Percentiles rank a stretch among this genome's conserved stretches.
Evolutionary conservation across 2,888 invertebrate genomes (phyloP).

Genomic region (Prostheceraeus crozeri): DNA sequence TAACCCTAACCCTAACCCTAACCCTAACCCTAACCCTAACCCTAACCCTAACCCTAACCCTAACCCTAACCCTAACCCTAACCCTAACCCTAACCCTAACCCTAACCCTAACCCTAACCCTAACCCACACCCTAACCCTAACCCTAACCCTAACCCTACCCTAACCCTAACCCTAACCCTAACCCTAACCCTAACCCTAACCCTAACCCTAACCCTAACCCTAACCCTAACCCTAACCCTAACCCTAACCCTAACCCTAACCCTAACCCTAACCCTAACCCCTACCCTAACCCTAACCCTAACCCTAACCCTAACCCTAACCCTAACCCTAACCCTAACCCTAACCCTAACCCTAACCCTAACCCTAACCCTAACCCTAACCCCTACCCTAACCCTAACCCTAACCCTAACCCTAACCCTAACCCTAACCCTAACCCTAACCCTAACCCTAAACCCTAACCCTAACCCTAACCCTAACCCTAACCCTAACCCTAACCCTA

Average conservation of each 20-base stretch:
- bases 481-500: conserved; percentile 32
- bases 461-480: conserved; percentile 27
- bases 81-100: conserved; percentile 33
- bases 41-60: conserved; percentile 33
- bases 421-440: neutral
- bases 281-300: conserved; percentile 20
- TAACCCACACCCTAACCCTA: conserved; percentile 8
- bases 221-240: conserved; percentile 31
- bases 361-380: conserved; percentile 31
- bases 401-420: conserved; percentile 8
- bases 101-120: conserved; percentile 23
- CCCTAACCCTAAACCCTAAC: conserved; percentile 4
- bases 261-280: conserved; percentile 24
- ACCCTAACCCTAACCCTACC: neutral
- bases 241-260: conserved; percentile 32
- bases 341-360: conserved; percentile 31
- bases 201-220: conserved; percentile 32
- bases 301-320: conserved; percentile 28
- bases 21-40: conserved; percentile 22
- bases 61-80: conserved; percentile 30
- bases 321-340: conserved; percentile 32
- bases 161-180: neutral
- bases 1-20: neutral
- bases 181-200: conserved; percentile 24
- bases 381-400: conserved; percentile 4